Percentiles rank a stretch among this genome's conserved stretches.
These are phyloP conservation scores for Tragopan temminckii DNA, from an alignment of 2,797 vertebrate species.

Conservation along the genomic window DNA sequence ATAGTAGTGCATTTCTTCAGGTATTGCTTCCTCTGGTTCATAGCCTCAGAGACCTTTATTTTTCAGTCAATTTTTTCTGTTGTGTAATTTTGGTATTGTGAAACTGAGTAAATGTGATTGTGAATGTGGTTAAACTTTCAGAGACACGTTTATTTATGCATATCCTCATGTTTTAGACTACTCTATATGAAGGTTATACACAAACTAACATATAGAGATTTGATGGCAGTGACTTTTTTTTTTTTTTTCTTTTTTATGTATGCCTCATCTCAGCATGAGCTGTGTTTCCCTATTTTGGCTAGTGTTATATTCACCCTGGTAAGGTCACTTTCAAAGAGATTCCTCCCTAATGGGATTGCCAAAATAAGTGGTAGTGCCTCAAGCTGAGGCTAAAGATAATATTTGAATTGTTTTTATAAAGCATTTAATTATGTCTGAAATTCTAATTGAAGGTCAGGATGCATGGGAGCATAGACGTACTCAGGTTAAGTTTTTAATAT, in stretches of 20 bases:
- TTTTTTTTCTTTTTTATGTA: background rate
- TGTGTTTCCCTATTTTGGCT: background rate
- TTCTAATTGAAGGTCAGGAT: conserved; percentile 32
- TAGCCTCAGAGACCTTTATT: background rate
- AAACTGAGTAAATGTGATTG: background rate
- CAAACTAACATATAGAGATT: background rate
- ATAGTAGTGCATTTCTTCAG: background rate
- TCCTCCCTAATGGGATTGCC: background rate
- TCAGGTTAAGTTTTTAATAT: conserved; percentile 34
- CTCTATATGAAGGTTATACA: background rate
- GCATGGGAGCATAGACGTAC: background rate
- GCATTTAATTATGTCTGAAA: conserved; percentile 54
- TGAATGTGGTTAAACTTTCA: background rate
- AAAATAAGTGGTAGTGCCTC: background rate
- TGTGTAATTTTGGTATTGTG: background rate
- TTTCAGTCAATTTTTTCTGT: background rate
- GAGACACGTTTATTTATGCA: background rate
- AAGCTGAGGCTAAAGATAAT: conserved; percentile 8
- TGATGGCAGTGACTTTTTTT: background rate
- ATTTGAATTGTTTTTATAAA: conserved; percentile 45
- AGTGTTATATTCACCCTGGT: background rate
- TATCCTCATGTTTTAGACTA: background rate
- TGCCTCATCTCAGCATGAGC: background rate
- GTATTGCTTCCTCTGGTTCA: background rate
- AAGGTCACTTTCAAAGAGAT: conserved; percentile 17